Base-by-base conservation (phyloP, 2,888 invertebrate genomes). In the Nomada goodeniana region DNA sequence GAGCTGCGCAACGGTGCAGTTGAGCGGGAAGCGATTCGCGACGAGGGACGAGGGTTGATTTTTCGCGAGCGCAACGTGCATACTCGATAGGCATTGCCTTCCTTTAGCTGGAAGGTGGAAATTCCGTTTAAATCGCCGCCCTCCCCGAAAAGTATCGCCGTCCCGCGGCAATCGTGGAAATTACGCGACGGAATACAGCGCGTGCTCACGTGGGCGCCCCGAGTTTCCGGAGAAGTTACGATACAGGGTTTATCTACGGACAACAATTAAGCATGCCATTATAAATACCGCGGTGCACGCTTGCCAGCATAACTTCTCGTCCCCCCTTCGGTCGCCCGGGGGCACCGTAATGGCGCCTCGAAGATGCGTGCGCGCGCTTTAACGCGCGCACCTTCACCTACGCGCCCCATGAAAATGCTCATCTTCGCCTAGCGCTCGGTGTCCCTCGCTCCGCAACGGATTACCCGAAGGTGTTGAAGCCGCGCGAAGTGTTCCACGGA, bases 181-280 rank as follows among this genome's bases (percentile, higher is more conserved):
- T 88, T 88, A 88, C 88, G 76, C 75, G 83, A 80, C 73, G 67
- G 65, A 75, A 79, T 77, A 67, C 63, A 76, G 72, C 68, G 71
- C 75, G 57, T 53, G 7, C 78, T 70, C 78, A 88, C 86, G 90
- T 90, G 88, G 90, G 90, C 87, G 90, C 87, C 74, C 52, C 59
- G 85, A 82, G 83, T 88, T 88, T 85, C 87, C 81, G 82, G 85
- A 85, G 77, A 90, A 90, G 86, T 89, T 90, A 90, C 88, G 90
- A 90, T 87, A 86, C 85, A 59, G 73, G 82, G 53, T 80, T 91
- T 90, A 91, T 91, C 88, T 90, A 91, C 89, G 90, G 80, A 89
- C 89, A 90, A 91, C 89, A 91, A 91, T 90, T 90, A 91, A 91
- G 86, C 88, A 84, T 82, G 76, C 83, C 81, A 89, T 89, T 91